A percentile compares a stretch with the other conserved stretches of the same genome.
Evolutionary conservation across 2,113 vertebrate species (phyloP).

Genomic region (Scartelaos histophorus): DNA sequence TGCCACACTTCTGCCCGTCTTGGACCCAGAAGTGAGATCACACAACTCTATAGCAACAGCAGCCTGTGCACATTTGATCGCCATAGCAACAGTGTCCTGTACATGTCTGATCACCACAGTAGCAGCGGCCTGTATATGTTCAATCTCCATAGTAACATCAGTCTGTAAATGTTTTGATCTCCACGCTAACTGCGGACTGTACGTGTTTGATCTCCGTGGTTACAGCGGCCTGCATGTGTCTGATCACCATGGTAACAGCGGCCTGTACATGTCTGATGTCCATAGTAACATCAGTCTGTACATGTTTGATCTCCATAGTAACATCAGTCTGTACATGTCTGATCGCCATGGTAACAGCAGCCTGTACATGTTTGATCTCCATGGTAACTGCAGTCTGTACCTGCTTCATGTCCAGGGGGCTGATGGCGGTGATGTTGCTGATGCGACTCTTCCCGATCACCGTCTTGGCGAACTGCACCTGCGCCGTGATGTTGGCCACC

Average conservation of each 20-base stretch:
- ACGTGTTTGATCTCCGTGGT: slow-evolving; percentile 73
- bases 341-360: background rate
- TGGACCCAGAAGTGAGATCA: too few relatives aligned
- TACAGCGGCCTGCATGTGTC: slow-evolving; percentile 71
- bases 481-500: slow-evolving; percentile 90
- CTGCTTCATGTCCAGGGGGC: slow-evolving; percentile 91
- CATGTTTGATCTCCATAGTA: background rate
- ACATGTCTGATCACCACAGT: too few relatives aligned
- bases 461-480: slow-evolving; percentile 91
- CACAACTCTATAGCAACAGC: too few relatives aligned
- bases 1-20: too few relatives aligned
- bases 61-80: too few relatives aligned
- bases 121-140: background rate
- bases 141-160: background rate
- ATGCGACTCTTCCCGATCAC: slow-evolving; percentile 89
- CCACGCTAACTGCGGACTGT: slow-evolving; percentile 9
- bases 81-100: too few relatives aligned
- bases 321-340: slow-evolving; percentile 73
- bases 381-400: slow-evolving; percentile 59
- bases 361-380: slow-evolving; percentile 75
- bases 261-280: too few relatives aligned
- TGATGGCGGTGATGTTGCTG: slow-evolving; percentile 87
- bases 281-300: slow-evolving; percentile 10
- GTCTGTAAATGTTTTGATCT: slow-evolving; percentile 13
- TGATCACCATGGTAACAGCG: background rate